Percentiles rank a stretch among this genome's conserved stretches.
These are phyloP conservation scores for Pachyramphus minor DNA, from an alignment of 2,113 vertebrate genomes.

Conservation along the genomic window DNA sequence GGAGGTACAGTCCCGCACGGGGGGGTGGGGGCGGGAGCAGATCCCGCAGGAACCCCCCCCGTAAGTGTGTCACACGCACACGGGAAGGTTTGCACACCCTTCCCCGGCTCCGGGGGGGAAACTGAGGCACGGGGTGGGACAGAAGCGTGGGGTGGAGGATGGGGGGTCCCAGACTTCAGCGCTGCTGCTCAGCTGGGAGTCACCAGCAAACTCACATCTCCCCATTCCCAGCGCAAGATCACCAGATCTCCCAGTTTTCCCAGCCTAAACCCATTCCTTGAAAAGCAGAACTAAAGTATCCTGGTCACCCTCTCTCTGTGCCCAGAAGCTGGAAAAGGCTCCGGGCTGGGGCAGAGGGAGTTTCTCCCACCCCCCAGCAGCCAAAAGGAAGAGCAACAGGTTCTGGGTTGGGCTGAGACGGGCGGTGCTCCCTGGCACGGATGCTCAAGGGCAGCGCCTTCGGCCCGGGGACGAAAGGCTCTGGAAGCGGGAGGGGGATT, in stretches of 20 bases:
- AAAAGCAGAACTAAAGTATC: background rate
- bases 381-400: constrained; percentile 26
- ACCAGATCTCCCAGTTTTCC: background rate
- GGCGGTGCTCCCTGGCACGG: background rate
- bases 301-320: background rate
- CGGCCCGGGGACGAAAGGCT: background rate
- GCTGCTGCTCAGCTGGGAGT: background rate
- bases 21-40: background rate
- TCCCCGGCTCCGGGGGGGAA: background rate
- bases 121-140: background rate
- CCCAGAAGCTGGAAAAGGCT: background rate
- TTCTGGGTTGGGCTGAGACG: background rate
- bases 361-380: background rate
- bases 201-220: rapidly evolving
- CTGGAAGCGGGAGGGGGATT: background rate
- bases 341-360: background rate
- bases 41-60: background rate
- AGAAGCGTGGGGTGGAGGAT: rapidly evolving
- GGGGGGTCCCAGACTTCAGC: background rate
- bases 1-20: rapidly evolving
- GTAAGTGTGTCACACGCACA: background rate
- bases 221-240: background rate
- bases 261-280: background rate
- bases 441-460: background rate
- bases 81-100: background rate